A percentile compares a stretch with the other conserved stretches of the same genome.
Evolutionary conservation across 2,797 vertebrate species (phyloP).

Genomic region (Catostomus latipinnis): DNA sequence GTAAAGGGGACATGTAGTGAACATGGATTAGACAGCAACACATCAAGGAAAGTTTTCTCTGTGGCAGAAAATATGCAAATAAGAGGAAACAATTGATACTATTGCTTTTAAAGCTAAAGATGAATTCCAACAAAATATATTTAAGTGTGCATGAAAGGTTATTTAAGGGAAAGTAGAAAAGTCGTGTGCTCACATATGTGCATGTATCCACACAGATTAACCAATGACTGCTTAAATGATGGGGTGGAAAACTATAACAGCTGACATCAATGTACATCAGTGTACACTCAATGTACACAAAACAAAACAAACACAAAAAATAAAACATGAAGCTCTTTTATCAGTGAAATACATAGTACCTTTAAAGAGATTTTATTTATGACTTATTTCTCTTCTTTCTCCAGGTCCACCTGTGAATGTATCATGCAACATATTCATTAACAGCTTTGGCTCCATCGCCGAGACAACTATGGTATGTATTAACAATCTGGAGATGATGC

Average conservation of each 20-base stretch:
- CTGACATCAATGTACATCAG: too few species aligned
- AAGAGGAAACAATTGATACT: too few species aligned
- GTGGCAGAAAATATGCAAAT: too few species aligned
- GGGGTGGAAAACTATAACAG: neutral
- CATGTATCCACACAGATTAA: neutral
- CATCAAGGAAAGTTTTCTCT: too few species aligned
- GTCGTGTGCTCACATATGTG: neutral
- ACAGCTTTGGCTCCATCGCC: constrained; percentile 97
- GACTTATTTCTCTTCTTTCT: constrained; percentile 55
- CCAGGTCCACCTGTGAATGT: constrained; percentile 96
- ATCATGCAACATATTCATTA: constrained; percentile 98
- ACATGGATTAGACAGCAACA: too few species aligned
- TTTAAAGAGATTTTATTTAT: neutral
- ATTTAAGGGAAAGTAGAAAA: neutral
- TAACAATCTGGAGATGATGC: neutral
- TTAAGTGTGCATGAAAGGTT: too few species aligned
- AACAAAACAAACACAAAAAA: too few species aligned
- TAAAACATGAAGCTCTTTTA: neutral
- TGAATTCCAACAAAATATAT: too few species aligned
- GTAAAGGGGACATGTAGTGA: too few species aligned
- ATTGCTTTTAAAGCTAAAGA: too few species aligned
- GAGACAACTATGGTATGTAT: constrained; percentile 96
- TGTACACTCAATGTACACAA: too few species aligned
- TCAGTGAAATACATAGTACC: too few species aligned
- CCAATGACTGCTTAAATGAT: neutral